Conservation (phyloP, 2,888 invertebrate species). For the Chaetoderma sp. region DNA sequence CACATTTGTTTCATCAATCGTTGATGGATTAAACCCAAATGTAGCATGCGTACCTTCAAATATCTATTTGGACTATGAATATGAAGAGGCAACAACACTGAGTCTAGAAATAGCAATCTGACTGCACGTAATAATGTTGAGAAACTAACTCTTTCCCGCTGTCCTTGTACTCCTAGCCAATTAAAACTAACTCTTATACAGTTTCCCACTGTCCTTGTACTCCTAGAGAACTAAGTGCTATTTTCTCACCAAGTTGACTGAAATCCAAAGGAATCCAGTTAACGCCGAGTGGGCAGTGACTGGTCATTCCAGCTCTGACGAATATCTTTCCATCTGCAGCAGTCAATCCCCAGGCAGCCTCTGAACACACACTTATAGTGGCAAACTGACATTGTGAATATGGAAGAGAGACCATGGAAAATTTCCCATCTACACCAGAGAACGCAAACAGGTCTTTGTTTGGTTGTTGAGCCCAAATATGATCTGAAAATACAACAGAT, state of each 20-base stretch:
- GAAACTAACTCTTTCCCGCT: too few relatives aligned
- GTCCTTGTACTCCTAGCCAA: too few relatives aligned
- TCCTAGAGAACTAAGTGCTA: too few relatives aligned
- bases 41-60: too few relatives aligned
- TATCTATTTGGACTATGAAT: too few relatives aligned
- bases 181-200: too few relatives aligned
- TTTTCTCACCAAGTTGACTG: constrained; percentile 66
- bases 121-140: too few relatives aligned
- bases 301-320: constrained; percentile 70
- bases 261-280: constrained; percentile 70
- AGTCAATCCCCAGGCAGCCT: constrained; percentile 71
- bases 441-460: constrained; percentile 68
- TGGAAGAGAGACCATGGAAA: constrained; percentile 37
- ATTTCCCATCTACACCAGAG: constrained; percentile 48
- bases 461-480: constrained; percentile 69
- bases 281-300: constrained; percentile 66
- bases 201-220: too few relatives aligned
- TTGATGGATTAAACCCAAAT: too few relatives aligned
- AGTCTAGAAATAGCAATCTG: too few relatives aligned
- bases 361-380: constrained; percentile 67
- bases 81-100: too few relatives aligned
- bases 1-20: too few relatives aligned
- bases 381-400: constrained; percentile 26
- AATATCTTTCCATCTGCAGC: constrained; percentile 68
- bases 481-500: constrained; percentile 55